These are phyloP conservation scores for Paratrypauchen microcephalus DNA, from an alignment of 2,797 vertebrate species.

Conservation along the genomic window DNA sequence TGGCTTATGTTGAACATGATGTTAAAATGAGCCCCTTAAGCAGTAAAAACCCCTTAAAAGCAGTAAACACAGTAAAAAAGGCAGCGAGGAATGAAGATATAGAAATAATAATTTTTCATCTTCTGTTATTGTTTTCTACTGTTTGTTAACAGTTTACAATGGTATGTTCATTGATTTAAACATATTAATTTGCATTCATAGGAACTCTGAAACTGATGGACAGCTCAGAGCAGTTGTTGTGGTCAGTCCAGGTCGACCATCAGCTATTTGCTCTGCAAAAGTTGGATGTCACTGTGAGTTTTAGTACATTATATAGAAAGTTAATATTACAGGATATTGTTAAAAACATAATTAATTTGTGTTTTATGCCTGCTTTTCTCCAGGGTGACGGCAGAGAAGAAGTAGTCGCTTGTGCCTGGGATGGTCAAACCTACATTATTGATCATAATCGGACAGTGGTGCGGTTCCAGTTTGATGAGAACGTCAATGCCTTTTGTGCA, in stretches of 20 bases:
- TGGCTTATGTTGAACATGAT: not conserved
- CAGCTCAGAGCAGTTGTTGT: conserved; percentile 90
- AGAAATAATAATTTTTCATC: too few relatives aligned
- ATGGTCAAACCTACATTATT: conserved; percentile 97
- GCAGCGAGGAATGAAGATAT: too few relatives aligned
- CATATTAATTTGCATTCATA: conserved; percentile 44
- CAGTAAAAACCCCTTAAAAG: not conserved
- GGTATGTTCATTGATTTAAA: not conserved
- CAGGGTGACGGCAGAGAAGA: conserved; percentile 95
- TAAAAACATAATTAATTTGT: not conserved
- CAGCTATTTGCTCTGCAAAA: conserved; percentile 97
- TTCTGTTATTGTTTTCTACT: not conserved
- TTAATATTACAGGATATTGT: not conserved
- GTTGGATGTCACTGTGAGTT: conserved; percentile 92
- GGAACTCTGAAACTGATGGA: conserved; percentile 96
- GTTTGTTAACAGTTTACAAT: not conserved
- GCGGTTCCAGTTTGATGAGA: conserved; percentile 97
- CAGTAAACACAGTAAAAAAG: too few relatives aligned
- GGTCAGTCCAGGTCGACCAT: conserved; percentile 98
- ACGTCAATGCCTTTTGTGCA: conserved; percentile 96
- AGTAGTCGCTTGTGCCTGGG: conserved; percentile 97
- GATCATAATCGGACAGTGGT: conserved; percentile 93
- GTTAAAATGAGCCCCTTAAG: not conserved
- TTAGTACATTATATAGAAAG: not conserved
- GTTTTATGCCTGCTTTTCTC: conserved; percentile 16